These are phyloP conservation scores for Hyaena hyaena DNA, from an alignment of 2,113 vertebrate species.

Conservation along the genomic window DNA sequence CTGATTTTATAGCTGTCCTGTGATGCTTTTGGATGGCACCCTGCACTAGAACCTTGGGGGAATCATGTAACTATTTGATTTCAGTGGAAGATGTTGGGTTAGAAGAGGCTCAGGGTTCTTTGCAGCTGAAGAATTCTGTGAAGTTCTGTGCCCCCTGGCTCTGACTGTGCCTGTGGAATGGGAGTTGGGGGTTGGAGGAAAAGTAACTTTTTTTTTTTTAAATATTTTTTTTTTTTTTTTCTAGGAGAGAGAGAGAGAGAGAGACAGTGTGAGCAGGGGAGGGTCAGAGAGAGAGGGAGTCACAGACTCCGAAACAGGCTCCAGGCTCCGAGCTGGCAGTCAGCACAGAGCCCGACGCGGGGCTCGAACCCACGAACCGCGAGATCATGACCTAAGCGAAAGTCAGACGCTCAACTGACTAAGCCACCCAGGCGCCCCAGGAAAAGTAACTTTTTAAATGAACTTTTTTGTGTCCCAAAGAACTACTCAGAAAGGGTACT, in stretches of 20 bases:
- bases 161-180: neutral
- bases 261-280: too few relatives aligned
- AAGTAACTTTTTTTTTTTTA: neutral
- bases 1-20: neutral
- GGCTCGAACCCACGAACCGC: too few relatives aligned
- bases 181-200: neutral
- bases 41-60: neutral
- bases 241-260: too few relatives aligned
- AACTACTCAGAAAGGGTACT: neutral
- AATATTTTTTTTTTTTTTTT: too few relatives aligned
- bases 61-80: neutral
- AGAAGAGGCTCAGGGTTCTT: neutral
- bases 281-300: too few relatives aligned
- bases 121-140: neutral
- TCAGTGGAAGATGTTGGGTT: neutral
- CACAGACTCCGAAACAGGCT: too few relatives aligned
- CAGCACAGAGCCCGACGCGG: too few relatives aligned
- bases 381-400: too few relatives aligned
- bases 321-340: too few relatives aligned
- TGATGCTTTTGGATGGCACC: neutral
- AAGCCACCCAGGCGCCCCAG: too few relatives aligned
- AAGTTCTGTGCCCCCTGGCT: neutral
- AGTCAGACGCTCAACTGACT: too few relatives aligned
- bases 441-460: neutral
- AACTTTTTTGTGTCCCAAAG: neutral